These are phyloP conservation scores for Phyllostomus hastatus DNA, from an alignment of 2,113 vertebrate genomes.

Conservation along the genomic window DNA sequence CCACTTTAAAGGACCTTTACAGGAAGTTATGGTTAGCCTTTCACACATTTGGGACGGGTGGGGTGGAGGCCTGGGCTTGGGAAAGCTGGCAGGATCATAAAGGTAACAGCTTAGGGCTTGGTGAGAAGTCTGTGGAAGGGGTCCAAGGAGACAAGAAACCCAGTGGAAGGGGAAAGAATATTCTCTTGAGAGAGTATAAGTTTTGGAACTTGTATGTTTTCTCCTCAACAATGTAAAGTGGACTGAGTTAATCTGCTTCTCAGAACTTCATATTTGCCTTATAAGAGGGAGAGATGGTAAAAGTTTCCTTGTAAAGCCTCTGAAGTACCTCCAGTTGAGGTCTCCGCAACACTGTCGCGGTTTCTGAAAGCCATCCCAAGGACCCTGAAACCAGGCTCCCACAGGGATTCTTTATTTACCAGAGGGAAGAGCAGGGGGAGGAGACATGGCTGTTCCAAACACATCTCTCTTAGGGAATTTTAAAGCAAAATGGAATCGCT, in stretches of 20 bases:
- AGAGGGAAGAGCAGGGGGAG: neutral
- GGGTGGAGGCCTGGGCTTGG: neutral
- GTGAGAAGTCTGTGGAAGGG: neutral
- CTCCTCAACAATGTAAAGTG: neutral
- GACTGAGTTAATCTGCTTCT: neutral
- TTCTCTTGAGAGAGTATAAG: neutral
- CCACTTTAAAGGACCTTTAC: neutral
- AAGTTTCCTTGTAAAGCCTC: neutral
- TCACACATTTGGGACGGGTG: neutral
- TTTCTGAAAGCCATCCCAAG: slow-evolving; percentile 6
- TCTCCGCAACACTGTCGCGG: neutral
- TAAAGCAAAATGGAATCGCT: neutral
- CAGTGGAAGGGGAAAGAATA: neutral
- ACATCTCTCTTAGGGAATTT: neutral
- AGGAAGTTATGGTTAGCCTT: neutral
- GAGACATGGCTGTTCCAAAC: neutral
- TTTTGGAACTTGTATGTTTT: neutral
- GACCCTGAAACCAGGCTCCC: neutral
- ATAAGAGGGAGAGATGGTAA: neutral
- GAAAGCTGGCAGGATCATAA: neutral
- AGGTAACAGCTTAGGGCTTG: neutral
- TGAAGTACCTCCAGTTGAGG: neutral
- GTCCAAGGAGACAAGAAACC: neutral
- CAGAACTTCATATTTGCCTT: neutral
- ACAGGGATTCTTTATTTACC: neutral